phyloP scores from a whole-genome alignment of 2,797 vertebrate species.

The Miichthys miiuy region DNA sequence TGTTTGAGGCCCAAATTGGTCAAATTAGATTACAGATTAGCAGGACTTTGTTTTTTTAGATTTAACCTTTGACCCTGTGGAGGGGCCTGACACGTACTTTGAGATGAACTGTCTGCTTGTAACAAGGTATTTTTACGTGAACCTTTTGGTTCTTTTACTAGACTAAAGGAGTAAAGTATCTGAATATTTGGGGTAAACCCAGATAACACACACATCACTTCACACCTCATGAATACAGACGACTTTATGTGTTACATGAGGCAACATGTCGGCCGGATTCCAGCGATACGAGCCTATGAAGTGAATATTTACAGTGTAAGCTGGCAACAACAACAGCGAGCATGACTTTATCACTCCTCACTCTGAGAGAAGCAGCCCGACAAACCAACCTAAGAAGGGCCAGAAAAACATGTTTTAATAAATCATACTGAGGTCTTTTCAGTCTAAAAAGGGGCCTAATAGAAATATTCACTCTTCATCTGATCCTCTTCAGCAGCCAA shows the following conservation, averaged over 20 bases:
- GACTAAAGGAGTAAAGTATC: background rate
- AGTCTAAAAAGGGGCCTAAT: constrained; percentile 14
- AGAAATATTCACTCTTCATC: constrained; percentile 20
- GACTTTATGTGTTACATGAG: constrained; percentile 62
- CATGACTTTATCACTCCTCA: background rate
- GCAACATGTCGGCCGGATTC: constrained; percentile 73
- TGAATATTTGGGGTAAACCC: background rate
- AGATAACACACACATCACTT: background rate
- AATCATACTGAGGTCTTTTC: background rate
- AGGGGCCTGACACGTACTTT: background rate
- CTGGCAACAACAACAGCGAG: constrained; percentile 15
- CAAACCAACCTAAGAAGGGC: background rate
- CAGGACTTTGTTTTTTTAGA: background rate
- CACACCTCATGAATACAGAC: constrained; percentile 18
- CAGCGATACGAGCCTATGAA: constrained; percentile 58
- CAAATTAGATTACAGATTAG: background rate
- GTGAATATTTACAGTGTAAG: constrained; percentile 37
- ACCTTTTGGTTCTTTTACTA: background rate
- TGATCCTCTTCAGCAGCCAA: constrained; percentile 42
- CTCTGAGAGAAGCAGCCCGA: background rate
- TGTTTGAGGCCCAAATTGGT: background rate
- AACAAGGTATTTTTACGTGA: background rate
- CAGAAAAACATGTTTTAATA: background rate
- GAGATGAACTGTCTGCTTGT: background rate
- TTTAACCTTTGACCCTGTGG: background rate